Base-by-base conservation (phyloP, 2,888 invertebrate genomes). In the Oegoconia quadripuncta region DNA sequence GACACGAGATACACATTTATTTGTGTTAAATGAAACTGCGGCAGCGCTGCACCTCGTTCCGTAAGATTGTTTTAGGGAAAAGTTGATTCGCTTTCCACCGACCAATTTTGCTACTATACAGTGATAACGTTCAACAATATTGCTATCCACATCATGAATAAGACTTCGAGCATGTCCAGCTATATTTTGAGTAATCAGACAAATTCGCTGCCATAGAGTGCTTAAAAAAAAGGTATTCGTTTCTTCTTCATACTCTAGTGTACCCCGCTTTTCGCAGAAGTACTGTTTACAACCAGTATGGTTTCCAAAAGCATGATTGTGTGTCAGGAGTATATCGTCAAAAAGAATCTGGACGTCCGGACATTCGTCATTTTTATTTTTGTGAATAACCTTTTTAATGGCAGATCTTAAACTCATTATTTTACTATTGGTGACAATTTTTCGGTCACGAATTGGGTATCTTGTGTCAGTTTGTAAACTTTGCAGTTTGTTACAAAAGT, bases 401-500 rank as follows among this genome's bases (percentile, higher is more conserved):
- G 15, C 23, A 8, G 15, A 28, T 22, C 33, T 20, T 7, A 40
- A 7, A n/a, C 14, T 23, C 39, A 35, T 18, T 14, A 35, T 35
- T 5, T 13, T 8, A n/a, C 25, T 18, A 8, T 13, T 9, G 8
- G 30, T 37, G 3, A 37, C 5, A 8, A 13, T n/a, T 15, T 37
- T 40, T 32, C 43, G 22, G 8, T 37, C 26, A 11, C 13, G 22
- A 16, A 30, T n/a, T 16, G 18, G 16, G 25, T 29, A 40, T 32
- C 34, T 39, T 3, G 37, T 44, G 3, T 43, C 43, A 16, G 35
- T 37, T 4, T 11, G 15, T 2, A 43, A 17, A 8, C 16, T 25
- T 28, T 37, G 30, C n/a, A 44, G 15, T 37, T 41, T 45, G 22
- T 45, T 37, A 12, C 38, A 45, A 4, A 41, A 37, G 14, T 39